These are phyloP conservation scores for Pedionomus torquatus DNA, from an alignment of 2,113 vertebrate species.

Conservation along the genomic window DNA sequence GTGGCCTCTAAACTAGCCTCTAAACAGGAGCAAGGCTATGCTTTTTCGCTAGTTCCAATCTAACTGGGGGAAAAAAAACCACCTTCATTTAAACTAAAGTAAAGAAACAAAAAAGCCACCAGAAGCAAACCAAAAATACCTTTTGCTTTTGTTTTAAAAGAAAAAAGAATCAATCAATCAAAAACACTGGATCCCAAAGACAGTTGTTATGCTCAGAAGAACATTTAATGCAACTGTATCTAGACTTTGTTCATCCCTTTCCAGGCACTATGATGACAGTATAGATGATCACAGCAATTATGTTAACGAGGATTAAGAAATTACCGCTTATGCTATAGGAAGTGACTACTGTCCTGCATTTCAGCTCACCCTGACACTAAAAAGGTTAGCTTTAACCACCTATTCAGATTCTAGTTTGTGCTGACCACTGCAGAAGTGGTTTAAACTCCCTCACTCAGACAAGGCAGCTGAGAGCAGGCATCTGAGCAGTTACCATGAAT, in stretches of 20 bases:
- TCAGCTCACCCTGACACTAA: background rate
- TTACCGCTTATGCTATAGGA: background rate
- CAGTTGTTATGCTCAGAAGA: background rate
- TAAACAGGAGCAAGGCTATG: background rate
- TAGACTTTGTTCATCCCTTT: background rate
- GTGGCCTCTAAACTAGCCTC: background rate
- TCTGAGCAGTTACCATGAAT: background rate
- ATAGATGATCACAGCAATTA: background rate
- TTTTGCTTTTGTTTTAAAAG: background rate
- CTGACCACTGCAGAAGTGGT: background rate
- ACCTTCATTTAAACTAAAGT: background rate
- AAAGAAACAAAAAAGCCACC: too few relatives aligned
- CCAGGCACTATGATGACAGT: background rate
- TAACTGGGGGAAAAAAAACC: background rate
- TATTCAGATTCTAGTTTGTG: conserved; percentile 4
- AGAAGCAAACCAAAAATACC: background rate
- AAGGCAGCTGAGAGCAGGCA: background rate
- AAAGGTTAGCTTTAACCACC: background rate
- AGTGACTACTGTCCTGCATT: background rate
- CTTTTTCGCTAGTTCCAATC: background rate
- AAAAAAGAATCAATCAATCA: background rate
- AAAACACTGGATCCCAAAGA: background rate
- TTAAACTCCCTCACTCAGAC: background rate
- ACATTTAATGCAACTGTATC: background rate
- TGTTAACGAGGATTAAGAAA: background rate